These are phyloP conservation scores for Genyomyrus donnyi DNA, from an alignment of 2,113 vertebrate genomes.

Conservation along the genomic window DNA sequence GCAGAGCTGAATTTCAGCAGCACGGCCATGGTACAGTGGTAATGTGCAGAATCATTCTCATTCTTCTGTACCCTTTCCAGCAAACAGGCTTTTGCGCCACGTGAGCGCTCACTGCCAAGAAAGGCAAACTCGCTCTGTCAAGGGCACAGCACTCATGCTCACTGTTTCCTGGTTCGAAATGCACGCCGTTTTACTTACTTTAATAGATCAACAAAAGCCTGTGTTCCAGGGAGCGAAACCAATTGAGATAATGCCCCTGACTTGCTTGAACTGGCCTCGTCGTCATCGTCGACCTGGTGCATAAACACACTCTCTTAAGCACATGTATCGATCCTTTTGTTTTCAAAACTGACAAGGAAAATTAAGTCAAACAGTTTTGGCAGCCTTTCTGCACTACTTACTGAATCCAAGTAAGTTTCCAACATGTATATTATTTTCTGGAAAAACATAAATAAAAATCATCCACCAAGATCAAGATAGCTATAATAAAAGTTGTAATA, in stretches of 20 bases:
- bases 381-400: background rate
- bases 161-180: background rate
- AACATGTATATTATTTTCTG: background rate
- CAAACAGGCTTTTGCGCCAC: background rate
- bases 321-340: slow-evolving; percentile 23
- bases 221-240: slow-evolving; percentile 17
- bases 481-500: background rate
- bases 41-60: background rate
- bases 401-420: background rate
- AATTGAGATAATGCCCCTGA: slow-evolving; percentile 21
- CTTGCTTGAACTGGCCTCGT: background rate
- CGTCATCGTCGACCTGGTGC: slow-evolving; percentile 1
- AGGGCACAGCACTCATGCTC: background rate
- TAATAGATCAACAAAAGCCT: slow-evolving; percentile 12
- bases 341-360: slow-evolving; percentile 19
- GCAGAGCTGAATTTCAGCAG: background rate
- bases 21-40: background rate
- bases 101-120: background rate
- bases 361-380: background rate
- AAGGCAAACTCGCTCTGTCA: background rate
- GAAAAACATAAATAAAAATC: background rate
- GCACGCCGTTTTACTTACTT: slow-evolving; percentile 11
- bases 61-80: background rate
- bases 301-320: slow-evolving; percentile 23
- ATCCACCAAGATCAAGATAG: background rate